Base-by-base conservation (phyloP, 1,140 invertebrate species). In the Apocrypta bakeri region DNA sequence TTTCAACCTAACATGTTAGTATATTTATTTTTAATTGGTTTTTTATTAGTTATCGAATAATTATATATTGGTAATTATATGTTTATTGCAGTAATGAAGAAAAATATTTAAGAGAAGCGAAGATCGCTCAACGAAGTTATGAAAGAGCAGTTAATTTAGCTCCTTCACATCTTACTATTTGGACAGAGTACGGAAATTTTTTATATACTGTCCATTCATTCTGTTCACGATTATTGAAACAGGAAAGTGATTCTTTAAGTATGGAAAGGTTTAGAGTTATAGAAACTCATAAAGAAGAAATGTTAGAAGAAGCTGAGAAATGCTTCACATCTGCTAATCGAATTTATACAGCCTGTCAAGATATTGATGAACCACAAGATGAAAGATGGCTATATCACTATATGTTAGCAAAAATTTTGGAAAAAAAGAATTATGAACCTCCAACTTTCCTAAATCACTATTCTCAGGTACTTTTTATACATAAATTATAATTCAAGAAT, bases 311-410 rank as follows among this genome's bases (percentile, higher is more conserved):
- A 37, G 95, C 97, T 0, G 92, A 94, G 56, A 93, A 95, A 83
- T 98, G 96, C 92, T 98, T 98, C 87, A 93, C 92, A 25, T 94
- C 94, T 63, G 96, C 96, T 1, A 93, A 95, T 86, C 93, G 92
- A 86, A 93, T 94, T 81, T 93, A 93, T 56, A 92, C 93, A 75
- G 87, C 87, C 42, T 87, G 89, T 80, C 86, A 85, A 73, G 86
- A 82, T 25, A 85, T 85, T 14, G 88, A 90, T 9, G 90, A 93
- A 72, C 81, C 84, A 75, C 93, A 94, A 42, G 96, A 97, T 87
- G 97, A 98, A 88, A 91, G 94, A 69, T 99, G 98, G 98, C 92
- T 98, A 17, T 95, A 96, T 87, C 96, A 97, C 88, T 98, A 98
- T 87, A 98, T 98, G 96, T 92, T 98, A 27, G 98, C 96, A 0